Percentiles rank a stretch among this genome's conserved stretches.
phyloP scores from a whole-genome alignment of 2,888 invertebrate genomes.

The Agrotis segetum region DNA sequence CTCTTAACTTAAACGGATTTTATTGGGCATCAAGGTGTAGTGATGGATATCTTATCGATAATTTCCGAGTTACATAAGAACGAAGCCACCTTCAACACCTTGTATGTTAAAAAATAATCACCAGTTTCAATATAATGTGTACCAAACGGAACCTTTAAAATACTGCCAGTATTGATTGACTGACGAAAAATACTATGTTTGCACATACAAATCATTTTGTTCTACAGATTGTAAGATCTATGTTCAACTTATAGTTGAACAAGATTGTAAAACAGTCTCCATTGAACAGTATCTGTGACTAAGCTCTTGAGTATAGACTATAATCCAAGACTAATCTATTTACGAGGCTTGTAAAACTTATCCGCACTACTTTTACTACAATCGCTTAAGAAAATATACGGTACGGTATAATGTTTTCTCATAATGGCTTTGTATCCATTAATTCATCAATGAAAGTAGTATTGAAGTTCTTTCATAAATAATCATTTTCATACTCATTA shows the following conservation, averaged over 20 bases:
- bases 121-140: not conserved
- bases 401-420: not conserved
- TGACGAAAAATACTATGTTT: too few relatives aligned
- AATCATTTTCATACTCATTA: too few relatives aligned
- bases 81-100: too few relatives aligned
- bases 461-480: not conserved
- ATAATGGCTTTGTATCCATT: not conserved
- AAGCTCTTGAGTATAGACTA: not conserved
- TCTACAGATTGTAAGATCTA: too few relatives aligned
- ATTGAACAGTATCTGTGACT: not conserved
- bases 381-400: not conserved
- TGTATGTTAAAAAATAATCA: not conserved
- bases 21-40: too few relatives aligned
- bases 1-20: too few relatives aligned
- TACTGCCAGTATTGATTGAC: too few relatives aligned
- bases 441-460: not conserved
- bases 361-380: not conserved
- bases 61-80: too few relatives aligned
- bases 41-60: too few relatives aligned
- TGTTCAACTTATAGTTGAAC: not conserved
- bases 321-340: conserved; percentile 25
- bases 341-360: conserved; percentile 6
- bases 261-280: not conserved
- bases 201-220: too few relatives aligned
- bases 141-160: too few relatives aligned